Evolutionary conservation across 1,140 invertebrate genomes (phyloP), one percentile per base, ranked within the genome.

Genomic region (Ylistrum balloti): DNA sequence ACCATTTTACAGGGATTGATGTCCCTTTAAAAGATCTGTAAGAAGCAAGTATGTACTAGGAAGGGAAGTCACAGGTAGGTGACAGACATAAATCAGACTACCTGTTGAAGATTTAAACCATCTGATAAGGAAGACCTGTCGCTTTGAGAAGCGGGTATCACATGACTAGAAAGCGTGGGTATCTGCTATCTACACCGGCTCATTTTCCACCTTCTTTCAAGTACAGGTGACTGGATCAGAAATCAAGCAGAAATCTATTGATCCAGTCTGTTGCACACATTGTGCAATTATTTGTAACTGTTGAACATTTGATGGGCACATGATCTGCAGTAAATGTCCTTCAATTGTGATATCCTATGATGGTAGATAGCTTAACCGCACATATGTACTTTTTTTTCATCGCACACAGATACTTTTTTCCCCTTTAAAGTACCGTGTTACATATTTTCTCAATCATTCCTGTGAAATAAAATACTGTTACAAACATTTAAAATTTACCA

Each of bases 241-340:
- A 74, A 74, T 74, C 56, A 74, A 74, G 56, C 56, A 74, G 56
- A 74, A 74, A 74, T 28, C 56, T 74, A 74, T 74, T 74, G 56
- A 74, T 74, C 56, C 56, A 74, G 9, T n/a, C 56, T n/a, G 56
- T n/a, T 74, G 56, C 56, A 74, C 56, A 74, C 56, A 74, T 74
- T 74, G 56, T 74, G 56, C 56, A 74, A 74, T 74, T n/a, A 74
- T 74, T 74, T 74, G 56, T 74, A 74, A 74, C 56, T 74, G 56
- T 74, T 74, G 56, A 74, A 74, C 56, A 74, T 74, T 74, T 74
- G 56, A 74, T n/a, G 56, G 56, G 22, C 56, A 74, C 56, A 74
- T 74, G 56, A 74, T 74, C 56, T 74, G 56, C 56, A 28, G 56
- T 74, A 74, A 74, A 74, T 74, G 56, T 28, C 56, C 22, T 28